Percentiles rank a stretch among this genome's conserved stretches.
phyloP scores from a whole-genome alignment of 2,113 vertebrate species.

The Varanus komodoensis region DNA sequence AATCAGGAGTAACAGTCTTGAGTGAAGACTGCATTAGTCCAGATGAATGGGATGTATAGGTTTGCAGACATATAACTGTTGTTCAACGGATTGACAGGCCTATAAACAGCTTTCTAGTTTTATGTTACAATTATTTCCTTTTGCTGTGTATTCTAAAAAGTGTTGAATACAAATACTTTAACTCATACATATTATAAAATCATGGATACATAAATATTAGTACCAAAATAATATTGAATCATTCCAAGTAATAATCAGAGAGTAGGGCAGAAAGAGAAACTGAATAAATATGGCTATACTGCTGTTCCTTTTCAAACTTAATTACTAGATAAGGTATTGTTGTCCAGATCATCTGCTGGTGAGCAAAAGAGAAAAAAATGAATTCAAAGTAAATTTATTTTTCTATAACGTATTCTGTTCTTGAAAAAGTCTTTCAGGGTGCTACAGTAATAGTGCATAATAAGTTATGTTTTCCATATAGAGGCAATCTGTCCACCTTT shows the following conservation, averaged over 20 bases:
- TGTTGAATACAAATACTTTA: slow-evolving; percentile 2
- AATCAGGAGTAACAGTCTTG: neutral
- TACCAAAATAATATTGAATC: neutral
- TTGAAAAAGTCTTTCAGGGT: slow-evolving; percentile 3
- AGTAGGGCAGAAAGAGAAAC: neutral
- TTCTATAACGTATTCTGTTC: neutral
- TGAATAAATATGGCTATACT: neutral
- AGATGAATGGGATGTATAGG: neutral
- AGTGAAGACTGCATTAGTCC: neutral
- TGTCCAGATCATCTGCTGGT: neutral
- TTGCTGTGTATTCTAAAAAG: neutral
- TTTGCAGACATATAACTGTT: neutral
- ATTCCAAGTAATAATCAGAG: neutral
- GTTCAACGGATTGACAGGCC: neutral
- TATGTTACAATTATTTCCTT: neutral
- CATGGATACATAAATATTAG: neutral
- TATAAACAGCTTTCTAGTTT: neutral
- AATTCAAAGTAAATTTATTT: neutral
- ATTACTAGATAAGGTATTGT: slow-evolving; percentile 1
- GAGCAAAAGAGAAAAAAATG: neutral
- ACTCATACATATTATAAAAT: neutral
- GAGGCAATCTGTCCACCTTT: neutral
- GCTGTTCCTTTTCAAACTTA: neutral
- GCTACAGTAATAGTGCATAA: neutral
- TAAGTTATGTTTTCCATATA: neutral